phyloP scores from a whole-genome alignment of 2,113 vertebrate genomes.

The Candoia aspera region DNA sequence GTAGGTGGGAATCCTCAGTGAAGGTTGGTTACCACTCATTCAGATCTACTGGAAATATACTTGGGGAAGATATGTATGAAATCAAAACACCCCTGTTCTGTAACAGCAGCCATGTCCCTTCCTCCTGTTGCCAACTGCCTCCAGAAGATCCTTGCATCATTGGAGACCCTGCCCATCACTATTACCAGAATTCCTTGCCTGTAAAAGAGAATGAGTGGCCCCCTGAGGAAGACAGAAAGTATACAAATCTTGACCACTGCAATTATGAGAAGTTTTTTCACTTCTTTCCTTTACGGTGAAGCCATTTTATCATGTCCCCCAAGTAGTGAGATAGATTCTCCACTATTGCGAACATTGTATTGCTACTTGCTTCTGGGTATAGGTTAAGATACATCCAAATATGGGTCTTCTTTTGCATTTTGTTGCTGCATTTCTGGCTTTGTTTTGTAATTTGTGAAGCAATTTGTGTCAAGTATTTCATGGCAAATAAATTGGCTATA shows the following conservation, averaged over 20 bases:
- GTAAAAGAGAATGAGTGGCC: slow-evolving; percentile 21
- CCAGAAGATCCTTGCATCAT: slow-evolving; percentile 49
- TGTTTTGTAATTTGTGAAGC: not conserved
- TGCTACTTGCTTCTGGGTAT: not conserved
- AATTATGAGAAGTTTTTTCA: slow-evolving; percentile 44
- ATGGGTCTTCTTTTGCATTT: not conserved
- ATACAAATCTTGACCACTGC: slow-evolving; percentile 33
- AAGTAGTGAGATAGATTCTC: not conserved
- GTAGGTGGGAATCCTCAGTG: not conserved
- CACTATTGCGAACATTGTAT: not conserved
- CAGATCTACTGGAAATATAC: not conserved
- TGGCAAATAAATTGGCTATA: not conserved
- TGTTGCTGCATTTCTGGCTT: not conserved
- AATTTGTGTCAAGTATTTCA: not conserved
- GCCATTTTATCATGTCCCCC: rapidly evolving
- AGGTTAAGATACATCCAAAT: not conserved
- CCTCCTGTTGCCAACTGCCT: rapidly evolving
- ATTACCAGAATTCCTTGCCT: not conserved
- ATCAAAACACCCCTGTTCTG: slow-evolving; percentile 28
- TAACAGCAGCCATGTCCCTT: not conserved
- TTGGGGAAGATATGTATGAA: slow-evolving; percentile 31
- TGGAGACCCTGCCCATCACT: not conserved
- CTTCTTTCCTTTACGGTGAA: slow-evolving; percentile 58
- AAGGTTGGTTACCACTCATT: slow-evolving; percentile 33
- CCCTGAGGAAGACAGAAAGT: not conserved